These are phyloP conservation scores for Arothron firmamentum DNA, from an alignment of 2,113 vertebrate species.

Conservation along the genomic window DNA sequence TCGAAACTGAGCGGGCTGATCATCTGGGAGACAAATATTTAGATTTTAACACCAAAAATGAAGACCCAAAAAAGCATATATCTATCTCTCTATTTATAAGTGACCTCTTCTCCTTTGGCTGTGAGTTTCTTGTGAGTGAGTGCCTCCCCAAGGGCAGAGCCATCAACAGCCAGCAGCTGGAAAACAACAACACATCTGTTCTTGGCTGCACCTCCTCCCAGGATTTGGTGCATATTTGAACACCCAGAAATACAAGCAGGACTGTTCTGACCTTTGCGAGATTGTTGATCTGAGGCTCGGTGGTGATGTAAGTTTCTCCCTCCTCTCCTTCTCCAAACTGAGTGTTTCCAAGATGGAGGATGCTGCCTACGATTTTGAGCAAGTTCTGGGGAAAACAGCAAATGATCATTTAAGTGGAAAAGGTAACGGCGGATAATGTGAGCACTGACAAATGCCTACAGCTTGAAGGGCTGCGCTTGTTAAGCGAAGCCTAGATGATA, in stretches of 20 bases:
- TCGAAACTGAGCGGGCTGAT: constrained; percentile 90
- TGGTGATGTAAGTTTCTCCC: constrained; percentile 85
- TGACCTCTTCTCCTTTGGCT: constrained; percentile 95
- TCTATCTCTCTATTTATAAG: not conserved
- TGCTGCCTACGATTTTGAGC: constrained; percentile 86
- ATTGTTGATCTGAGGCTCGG: constrained; percentile 84
- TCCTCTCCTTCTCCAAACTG: constrained; percentile 89
- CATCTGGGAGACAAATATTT: constrained; percentile 72
- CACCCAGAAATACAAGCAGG: constrained; percentile 3
- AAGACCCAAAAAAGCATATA: not conserved
- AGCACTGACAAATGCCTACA: not conserved
- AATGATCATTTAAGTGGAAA: not conserved
- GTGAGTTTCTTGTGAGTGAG: constrained; percentile 94
- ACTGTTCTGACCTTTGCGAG: constrained; percentile 80
- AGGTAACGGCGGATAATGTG: too few relatives aligned
- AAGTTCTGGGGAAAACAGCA: constrained; percentile 45
- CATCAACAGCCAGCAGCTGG: constrained; percentile 88
- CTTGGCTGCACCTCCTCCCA: constrained; percentile 1
- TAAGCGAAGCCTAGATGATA: not conserved
- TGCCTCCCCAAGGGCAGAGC: constrained; percentile 78
- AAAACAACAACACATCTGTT: constrained; percentile 53
- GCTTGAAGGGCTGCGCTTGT: not conserved
- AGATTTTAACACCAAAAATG: not conserved
- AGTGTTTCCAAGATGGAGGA: constrained; percentile 91
- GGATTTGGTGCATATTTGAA: constrained; percentile 27